A percentile compares a stretch with the other conserved stretches of the same genome.
Evolutionary conservation across 2,797 vertebrate species (phyloP).

Genomic region (Enteromius radiatus): DNA sequence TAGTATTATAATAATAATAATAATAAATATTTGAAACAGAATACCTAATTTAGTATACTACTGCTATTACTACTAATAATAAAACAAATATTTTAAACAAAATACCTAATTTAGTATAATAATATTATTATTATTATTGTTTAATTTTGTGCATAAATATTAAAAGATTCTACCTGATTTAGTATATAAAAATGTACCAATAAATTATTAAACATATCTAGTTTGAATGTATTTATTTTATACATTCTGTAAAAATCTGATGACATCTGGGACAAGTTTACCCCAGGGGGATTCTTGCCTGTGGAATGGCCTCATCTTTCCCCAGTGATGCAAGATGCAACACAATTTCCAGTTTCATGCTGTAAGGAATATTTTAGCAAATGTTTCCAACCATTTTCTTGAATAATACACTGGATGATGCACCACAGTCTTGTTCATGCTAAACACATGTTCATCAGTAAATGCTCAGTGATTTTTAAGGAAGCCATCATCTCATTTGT

Average conservation of each 20-base stretch:
- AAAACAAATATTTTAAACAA: too few relatives aligned
- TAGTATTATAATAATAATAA: too few relatives aligned
- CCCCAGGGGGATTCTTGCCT: not conserved
- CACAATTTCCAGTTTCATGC: not conserved
- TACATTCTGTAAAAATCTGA: not conserved
- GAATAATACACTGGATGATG: not conserved
- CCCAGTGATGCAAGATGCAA: constrained; percentile 14
- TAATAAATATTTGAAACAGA: too few relatives aligned
- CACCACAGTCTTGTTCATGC: not conserved
- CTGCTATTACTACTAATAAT: too few relatives aligned
- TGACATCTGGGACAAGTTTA: not conserved
- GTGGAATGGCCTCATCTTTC: not conserved
- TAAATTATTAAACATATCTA: not conserved
- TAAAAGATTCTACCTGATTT: too few relatives aligned
- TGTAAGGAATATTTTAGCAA: not conserved
- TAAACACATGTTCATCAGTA: constrained; percentile 6
- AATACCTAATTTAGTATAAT: too few relatives aligned
- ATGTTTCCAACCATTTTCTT: not conserved
- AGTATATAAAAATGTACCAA: not conserved
- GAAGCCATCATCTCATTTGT: not conserved
- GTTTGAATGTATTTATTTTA: not conserved
- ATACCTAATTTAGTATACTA: too few relatives aligned
- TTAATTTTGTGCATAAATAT: too few relatives aligned
- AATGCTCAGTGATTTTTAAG: not conserved
- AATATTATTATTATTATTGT: too few relatives aligned